phyloP scores from a whole-genome alignment of 2,113 vertebrate genomes.

The Corythornis madagascariensis region DNA sequence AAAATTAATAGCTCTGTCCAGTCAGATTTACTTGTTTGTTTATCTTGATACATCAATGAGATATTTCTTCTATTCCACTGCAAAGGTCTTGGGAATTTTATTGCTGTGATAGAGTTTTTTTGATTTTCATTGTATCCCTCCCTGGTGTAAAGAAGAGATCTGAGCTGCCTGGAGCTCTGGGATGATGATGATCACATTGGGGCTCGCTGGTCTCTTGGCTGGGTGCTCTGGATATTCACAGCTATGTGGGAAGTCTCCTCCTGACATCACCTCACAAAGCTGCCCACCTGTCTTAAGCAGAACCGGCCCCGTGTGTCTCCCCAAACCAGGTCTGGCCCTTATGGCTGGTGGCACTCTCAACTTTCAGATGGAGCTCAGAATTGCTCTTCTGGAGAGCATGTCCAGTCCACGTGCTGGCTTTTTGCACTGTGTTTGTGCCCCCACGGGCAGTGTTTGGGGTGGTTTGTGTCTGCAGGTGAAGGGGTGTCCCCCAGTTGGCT shows the following conservation, averaged over 20 bases:
- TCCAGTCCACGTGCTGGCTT: too few relatives aligned
- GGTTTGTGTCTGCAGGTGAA: not conserved
- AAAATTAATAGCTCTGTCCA: not conserved
- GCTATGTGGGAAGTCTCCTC: not conserved
- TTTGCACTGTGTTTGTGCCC: too few relatives aligned
- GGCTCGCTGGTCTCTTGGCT: not conserved
- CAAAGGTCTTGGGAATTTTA: not conserved
- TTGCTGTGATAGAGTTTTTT: not conserved
- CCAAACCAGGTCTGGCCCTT: not conserved
- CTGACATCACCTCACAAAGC: not conserved
- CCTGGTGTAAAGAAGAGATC: not conserved
- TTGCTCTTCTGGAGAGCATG: not conserved
- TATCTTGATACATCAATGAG: not conserved
- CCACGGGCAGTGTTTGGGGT: not conserved
- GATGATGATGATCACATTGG: not conserved
- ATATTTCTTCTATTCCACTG: not conserved
- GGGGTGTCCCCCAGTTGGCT: not conserved
- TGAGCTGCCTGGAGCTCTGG: fast-evolving
- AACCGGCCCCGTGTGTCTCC: not conserved
- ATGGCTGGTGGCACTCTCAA: not conserved
- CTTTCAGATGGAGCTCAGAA: not conserved
- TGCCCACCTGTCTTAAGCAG: not conserved
- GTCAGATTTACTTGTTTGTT: not conserved
- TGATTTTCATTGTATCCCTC: not conserved
- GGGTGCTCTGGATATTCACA: not conserved